Evolutionary conservation across 2,888 invertebrate genomes (phyloP).

Genomic region (Chloroclystis v-ata): DNA sequence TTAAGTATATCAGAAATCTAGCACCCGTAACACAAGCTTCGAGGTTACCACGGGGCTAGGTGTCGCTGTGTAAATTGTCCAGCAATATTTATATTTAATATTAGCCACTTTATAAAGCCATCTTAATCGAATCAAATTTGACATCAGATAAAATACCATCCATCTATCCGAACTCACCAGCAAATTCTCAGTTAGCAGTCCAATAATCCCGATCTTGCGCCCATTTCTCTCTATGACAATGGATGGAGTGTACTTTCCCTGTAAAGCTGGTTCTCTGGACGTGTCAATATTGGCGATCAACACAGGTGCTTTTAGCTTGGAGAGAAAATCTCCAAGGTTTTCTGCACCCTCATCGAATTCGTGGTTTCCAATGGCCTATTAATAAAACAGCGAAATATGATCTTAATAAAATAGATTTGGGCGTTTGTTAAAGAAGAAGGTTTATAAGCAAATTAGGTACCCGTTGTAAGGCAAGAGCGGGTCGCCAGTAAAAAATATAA

Average conservation of each 20-base stretch:
- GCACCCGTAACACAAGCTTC: no score
- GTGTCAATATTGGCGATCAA: slow-evolving; percentile 87
- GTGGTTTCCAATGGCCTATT: slow-evolving; percentile 89
- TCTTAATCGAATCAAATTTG: no score
- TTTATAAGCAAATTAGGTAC: no score
- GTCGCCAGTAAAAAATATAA: no score
- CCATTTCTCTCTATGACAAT: slow-evolving; percentile 80
- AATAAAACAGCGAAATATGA: not conserved
- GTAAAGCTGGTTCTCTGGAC: slow-evolving; percentile 79
- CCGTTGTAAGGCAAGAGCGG: no score
- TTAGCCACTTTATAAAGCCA: no score
- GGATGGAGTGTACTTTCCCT: slow-evolving; percentile 81
- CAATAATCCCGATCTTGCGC: slow-evolving; percentile 87
- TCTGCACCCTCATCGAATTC: slow-evolving; percentile 88
- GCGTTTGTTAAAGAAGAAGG: no score
- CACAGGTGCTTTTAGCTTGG: slow-evolving; percentile 81
- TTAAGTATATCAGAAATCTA: no score
- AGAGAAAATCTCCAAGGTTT: slow-evolving; percentile 84
- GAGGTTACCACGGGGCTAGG: no score
- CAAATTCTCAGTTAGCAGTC: slow-evolving; percentile 84
- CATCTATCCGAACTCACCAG: slow-evolving; percentile 54
- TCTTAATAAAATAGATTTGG: no score
- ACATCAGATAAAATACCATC: not conserved
- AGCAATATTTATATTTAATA: no score
- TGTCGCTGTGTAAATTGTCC: no score